Conservation (phyloP, 1,140 invertebrate genomes). For the Aphidius ervi region DNA sequence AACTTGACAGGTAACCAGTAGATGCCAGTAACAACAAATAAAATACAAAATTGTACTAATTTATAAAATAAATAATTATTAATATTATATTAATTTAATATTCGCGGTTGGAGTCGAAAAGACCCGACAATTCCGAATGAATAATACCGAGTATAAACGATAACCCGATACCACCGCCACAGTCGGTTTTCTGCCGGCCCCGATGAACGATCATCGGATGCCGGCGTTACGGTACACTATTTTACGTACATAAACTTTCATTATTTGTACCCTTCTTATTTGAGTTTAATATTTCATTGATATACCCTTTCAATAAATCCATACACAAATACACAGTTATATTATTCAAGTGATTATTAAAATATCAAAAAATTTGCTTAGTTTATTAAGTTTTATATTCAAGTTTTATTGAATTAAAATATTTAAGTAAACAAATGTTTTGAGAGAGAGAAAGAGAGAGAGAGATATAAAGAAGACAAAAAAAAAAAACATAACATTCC, state of each 20-base stretch:
- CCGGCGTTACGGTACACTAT: not conserved
- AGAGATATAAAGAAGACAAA: not conserved
- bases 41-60: too few relatives aligned
- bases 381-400: not conserved
- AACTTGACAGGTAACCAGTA: too few relatives aligned
- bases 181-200: slow-evolving; percentile 12
- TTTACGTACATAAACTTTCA: too few relatives aligned
- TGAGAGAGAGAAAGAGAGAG: too few relatives aligned
- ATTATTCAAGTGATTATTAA: too few relatives aligned
- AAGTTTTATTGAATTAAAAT: not conserved
- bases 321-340: not conserved
- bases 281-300: not conserved
- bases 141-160: too few relatives aligned
- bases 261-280: not conserved
- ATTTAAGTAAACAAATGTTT: not conserved
- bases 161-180: not conserved
- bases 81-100: too few relatives aligned
- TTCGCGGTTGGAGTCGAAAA: too few relatives aligned
- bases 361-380: too few relatives aligned
- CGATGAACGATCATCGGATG: slow-evolving; percentile 15
- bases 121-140: too few relatives aligned
- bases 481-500: not conserved
- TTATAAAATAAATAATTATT: too few relatives aligned
- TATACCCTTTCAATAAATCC: not conserved
- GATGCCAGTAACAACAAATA: too few relatives aligned